Evolutionary conservation across 2,797 vertebrate species (phyloP).

Genomic region (Xenops minutus): DNA sequence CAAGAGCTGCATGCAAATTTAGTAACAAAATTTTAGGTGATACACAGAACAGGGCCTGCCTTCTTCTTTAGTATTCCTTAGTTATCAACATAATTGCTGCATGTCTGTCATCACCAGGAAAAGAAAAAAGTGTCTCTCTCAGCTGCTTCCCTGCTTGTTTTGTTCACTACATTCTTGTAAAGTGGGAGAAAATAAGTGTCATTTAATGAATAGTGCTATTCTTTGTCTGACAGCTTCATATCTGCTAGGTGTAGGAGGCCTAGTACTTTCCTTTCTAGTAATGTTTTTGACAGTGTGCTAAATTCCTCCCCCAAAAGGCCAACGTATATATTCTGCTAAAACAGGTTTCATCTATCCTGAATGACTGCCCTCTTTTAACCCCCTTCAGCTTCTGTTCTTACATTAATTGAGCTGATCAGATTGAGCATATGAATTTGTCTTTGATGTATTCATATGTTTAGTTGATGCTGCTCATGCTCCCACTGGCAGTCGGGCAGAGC

Average conservation of each 20-base stretch:
- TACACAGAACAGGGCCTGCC: slow-evolving; percentile 85
- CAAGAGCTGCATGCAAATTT: slow-evolving; percentile 78
- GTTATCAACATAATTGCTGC: slow-evolving; percentile 92
- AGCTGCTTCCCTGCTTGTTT: slow-evolving; percentile 92
- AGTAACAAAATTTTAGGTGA: slow-evolving; percentile 85
- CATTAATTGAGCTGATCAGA: slow-evolving; percentile 95
- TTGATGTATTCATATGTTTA: slow-evolving; percentile 88
- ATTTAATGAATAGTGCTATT: slow-evolving; percentile 98
- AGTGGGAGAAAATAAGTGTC: slow-evolving; percentile 98
- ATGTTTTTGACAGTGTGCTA: slow-evolving; percentile 95
- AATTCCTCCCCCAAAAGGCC: slow-evolving; percentile 87
- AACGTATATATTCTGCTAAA: slow-evolving; percentile 82
- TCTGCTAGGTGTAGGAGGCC: slow-evolving; percentile 92
- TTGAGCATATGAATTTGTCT: slow-evolving; percentile 89
- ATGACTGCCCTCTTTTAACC: slow-evolving; percentile 91
- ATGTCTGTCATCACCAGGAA: slow-evolving; percentile 90
- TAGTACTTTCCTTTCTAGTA: slow-evolving; percentile 87
- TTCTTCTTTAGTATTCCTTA: slow-evolving; percentile 91
- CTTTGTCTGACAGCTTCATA: slow-evolving; percentile 99
- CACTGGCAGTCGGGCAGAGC: slow-evolving; percentile 84
- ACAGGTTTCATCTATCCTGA: slow-evolving; percentile 84
- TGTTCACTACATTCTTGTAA: slow-evolving; percentile 94
- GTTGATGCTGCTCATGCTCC: slow-evolving; percentile 80
- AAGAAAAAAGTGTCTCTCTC: slow-evolving; percentile 90
- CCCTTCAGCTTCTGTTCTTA: slow-evolving; percentile 89